Conservation (phyloP, 2,797 vertebrate species). For the Scolopax rusticola region DNA sequence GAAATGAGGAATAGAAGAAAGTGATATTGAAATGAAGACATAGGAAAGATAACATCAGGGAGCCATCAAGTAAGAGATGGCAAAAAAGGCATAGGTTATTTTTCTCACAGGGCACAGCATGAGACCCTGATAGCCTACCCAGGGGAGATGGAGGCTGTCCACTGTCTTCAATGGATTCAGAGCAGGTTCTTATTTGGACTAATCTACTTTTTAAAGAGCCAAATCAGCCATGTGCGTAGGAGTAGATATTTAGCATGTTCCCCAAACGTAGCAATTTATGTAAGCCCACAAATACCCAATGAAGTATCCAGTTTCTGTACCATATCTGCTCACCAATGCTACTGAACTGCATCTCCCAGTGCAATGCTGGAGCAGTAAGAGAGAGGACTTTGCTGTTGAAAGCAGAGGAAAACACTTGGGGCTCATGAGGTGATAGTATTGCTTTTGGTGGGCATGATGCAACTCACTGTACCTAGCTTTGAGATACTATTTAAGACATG, state of each 20-base stretch:
- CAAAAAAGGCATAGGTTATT: not conserved
- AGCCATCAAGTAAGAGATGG: not conserved
- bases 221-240: not conserved
- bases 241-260: not conserved
- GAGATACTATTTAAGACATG: not conserved
- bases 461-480: not conserved
- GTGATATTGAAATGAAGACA: not conserved
- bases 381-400: not conserved
- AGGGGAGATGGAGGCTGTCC: not conserved
- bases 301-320: not conserved
- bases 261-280: not conserved
- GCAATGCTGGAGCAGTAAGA: not conserved
- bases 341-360: not conserved
- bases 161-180: not conserved
- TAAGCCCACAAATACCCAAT: not conserved
- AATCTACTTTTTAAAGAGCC: not conserved
- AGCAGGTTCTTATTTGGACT: not conserved
- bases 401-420: not conserved
- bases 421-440: rapidly evolving
- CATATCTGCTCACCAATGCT: not conserved
- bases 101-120: not conserved
- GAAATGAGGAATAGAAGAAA: not conserved
- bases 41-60: not conserved
- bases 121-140: not conserved
- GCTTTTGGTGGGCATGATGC: not conserved